phyloP scores from a whole-genome alignment of 1,140 invertebrate genomes.

The Saccostrea echinata region DNA sequence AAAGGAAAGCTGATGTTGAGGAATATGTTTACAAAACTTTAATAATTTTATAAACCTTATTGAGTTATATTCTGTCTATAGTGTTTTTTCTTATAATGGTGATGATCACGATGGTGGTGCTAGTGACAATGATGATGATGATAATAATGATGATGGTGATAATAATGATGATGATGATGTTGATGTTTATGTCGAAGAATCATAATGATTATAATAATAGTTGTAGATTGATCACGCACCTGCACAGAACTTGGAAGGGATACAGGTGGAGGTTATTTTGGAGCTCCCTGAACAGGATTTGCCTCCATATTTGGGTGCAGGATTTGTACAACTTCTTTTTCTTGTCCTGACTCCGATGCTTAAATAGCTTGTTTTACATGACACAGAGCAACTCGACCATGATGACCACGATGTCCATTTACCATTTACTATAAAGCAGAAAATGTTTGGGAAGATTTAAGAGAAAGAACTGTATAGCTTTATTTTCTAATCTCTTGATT shows the following conservation, averaged over 20 bases:
- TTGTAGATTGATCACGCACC: conserved; percentile 8
- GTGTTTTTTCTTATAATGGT: too few relatives aligned
- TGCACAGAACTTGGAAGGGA: conserved; percentile 37
- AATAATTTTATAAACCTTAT: too few relatives aligned
- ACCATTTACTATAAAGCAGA: not conserved
- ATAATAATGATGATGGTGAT: not conserved
- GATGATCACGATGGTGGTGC: too few relatives aligned
- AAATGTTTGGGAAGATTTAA: not conserved
- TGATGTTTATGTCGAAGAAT: not conserved
- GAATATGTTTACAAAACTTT: too few relatives aligned
- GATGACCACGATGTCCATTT: not conserved
- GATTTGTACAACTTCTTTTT: conserved; percentile 83
- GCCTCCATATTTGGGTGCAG: conserved; percentile 73
- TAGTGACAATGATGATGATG: not conserved
- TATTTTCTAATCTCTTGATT: too few relatives aligned
- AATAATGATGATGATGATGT: too few relatives aligned
- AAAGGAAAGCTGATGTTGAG: not conserved
- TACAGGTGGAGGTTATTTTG: conserved; percentile 55
- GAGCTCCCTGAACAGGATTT: conserved; percentile 59
- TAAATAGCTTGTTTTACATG: conserved; percentile 66
- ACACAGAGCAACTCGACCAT: not conserved
- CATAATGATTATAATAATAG: too few relatives aligned
- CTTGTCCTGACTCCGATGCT: conserved; percentile 83
- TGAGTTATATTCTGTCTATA: too few relatives aligned
- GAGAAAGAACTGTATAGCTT: not conserved